Evolutionary conservation across 2,888 invertebrate genomes (phyloP).

Genomic region (Perizoma flavofasciatum): DNA sequence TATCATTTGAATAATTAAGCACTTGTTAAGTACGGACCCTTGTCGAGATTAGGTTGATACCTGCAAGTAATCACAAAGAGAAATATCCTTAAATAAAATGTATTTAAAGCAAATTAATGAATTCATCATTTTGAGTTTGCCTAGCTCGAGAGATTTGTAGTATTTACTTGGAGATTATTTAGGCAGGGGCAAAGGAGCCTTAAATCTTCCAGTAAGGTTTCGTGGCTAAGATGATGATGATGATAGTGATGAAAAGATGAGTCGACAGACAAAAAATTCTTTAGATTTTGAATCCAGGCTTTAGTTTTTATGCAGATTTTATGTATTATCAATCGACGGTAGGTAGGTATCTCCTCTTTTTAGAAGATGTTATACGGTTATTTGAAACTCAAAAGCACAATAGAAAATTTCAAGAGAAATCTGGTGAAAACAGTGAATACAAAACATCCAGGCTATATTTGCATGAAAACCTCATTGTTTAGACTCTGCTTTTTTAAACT

Average conservation of each 20-base stretch:
- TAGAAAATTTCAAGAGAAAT: conserved; percentile 31
- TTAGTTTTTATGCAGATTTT: no score
- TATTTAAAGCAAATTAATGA: conserved; percentile 14
- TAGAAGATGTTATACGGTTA: no score
- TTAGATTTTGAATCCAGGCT: no score
- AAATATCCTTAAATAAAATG: conserved; percentile 21
- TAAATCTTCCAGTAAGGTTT: no score
- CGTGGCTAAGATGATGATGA: no score
- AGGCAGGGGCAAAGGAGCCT: no score
- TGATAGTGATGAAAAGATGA: no score
- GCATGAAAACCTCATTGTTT: conserved; percentile 62
- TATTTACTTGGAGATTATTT: neutral
- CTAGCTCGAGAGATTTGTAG: neutral
- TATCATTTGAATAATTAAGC: conserved; percentile 27
- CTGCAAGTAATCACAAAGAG: conserved; percentile 18
- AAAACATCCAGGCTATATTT: conserved; percentile 50
- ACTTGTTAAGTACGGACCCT: conserved; percentile 27
- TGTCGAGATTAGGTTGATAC: conserved; percentile 19
- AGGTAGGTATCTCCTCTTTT: no score
- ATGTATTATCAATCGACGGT: no score
- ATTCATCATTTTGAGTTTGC: conserved; percentile 2
- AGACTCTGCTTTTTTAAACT: conserved; percentile 41
- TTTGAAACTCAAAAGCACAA: conserved; percentile 18
- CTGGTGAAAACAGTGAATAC: conserved; percentile 39
- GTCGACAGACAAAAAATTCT: no score